These are phyloP conservation scores for Sitophilus oryzae DNA, from an alignment of 1,140 invertebrate genomes.

Conservation along the genomic window DNA sequence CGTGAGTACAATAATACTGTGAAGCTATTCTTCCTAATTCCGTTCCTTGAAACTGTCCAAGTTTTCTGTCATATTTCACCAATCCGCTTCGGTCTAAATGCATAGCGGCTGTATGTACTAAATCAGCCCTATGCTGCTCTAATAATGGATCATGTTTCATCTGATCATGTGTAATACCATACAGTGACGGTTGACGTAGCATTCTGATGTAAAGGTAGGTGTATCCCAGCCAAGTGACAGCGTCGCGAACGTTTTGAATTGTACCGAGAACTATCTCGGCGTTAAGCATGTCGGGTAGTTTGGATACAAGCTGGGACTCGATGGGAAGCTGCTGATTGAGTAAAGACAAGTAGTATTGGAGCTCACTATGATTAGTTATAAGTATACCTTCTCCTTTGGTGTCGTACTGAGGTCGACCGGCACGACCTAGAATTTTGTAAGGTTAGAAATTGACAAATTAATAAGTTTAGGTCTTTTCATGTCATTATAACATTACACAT, in stretches of 20 bases:
- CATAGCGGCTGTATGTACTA: constrained; percentile 95
- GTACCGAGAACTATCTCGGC: constrained; percentile 97
- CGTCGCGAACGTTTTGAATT: constrained; percentile 91
- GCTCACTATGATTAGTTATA: constrained; percentile 97
- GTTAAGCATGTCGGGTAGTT: constrained; percentile 94
- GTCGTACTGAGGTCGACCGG: constrained; percentile 97
- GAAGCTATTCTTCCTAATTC: constrained; percentile 96
- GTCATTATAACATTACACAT: no score
- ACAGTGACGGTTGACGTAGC: constrained; percentile 78
- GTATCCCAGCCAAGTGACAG: constrained; percentile 90
- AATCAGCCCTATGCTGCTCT: constrained; percentile 86
- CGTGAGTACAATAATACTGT: constrained; percentile 96
- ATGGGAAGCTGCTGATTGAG: constrained; percentile 95
- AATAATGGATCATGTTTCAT: constrained; percentile 75
- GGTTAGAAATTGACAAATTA: no score
- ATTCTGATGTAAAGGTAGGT: constrained; percentile 95
- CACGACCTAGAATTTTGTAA: no score
- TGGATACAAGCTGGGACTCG: constrained; percentile 77
- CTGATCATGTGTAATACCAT: constrained; percentile 81
- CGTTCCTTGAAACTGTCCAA: constrained; percentile 81
- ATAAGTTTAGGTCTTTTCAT: no score
- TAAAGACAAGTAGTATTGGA: constrained; percentile 96
- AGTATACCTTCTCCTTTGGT: constrained; percentile 98
- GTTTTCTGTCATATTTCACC: constrained; percentile 93
- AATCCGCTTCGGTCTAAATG: constrained; percentile 86